Evolutionary conservation across 2,888 invertebrate species (phyloP).

Genomic region (Dolomedes plantarius): DNA sequence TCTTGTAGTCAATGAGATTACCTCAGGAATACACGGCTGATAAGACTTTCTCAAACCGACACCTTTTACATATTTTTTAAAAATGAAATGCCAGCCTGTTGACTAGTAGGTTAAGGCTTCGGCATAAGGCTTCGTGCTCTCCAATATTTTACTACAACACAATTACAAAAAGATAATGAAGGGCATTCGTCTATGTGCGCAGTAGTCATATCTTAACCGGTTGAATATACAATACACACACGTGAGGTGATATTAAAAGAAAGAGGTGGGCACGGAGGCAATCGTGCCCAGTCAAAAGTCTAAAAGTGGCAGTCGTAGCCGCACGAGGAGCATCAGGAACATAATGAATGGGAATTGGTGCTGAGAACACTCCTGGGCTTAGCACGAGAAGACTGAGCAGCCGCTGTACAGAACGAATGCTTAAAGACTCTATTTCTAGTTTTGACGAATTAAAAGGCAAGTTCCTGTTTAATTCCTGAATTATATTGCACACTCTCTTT

Average conservation of each 20-base stretch:
- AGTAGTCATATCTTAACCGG: constrained; percentile 13
- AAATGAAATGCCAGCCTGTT: too few species aligned
- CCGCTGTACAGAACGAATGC: neutral
- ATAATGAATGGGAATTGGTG: neutral
- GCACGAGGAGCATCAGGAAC: neutral
- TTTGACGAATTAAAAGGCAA: neutral
- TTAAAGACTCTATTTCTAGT: neutral
- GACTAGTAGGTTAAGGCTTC: too few species aligned
- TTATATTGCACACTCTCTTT: neutral
- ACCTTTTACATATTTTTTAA: too few species aligned
- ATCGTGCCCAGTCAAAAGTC: constrained; percentile 6
- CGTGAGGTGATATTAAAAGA: constrained; percentile 4
- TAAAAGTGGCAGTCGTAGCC: neutral
- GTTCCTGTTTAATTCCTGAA: neutral
- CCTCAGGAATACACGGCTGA: too few species aligned
- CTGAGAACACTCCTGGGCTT: neutral
- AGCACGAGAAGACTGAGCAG: neutral
- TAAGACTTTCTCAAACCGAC: too few species aligned
- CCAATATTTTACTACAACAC: too few species aligned
- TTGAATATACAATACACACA: constrained; percentile 3
- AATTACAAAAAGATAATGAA: neutral
- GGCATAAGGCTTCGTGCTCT: too few species aligned
- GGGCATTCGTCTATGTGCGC: constrained; percentile 4
- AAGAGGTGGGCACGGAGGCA: neutral
- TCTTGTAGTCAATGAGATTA: too few species aligned